These are phyloP conservation scores for Procapra przewalskii DNA, from an alignment of 2,113 vertebrate genomes.

Conservation along the genomic window DNA sequence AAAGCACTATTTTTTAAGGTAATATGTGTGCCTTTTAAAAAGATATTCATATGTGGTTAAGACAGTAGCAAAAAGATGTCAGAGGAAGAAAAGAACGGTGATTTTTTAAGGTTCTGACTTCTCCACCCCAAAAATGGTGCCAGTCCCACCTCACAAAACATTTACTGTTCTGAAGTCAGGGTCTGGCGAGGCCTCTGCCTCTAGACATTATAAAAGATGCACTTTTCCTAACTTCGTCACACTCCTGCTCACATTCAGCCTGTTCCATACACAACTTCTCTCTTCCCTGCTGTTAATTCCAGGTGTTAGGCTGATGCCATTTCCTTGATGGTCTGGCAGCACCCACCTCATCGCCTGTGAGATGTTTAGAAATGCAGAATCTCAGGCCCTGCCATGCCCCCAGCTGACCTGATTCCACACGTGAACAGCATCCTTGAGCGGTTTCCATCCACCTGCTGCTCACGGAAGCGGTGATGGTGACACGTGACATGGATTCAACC, in stretches of 20 bases:
- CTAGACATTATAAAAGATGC: neutral
- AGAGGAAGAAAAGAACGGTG: neutral
- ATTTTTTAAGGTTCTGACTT: neutral
- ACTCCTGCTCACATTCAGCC: neutral
- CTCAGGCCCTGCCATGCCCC: accelerated
- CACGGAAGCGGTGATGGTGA: accelerated
- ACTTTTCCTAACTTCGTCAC: neutral
- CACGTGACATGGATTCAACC: accelerated
- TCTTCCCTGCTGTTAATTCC: neutral
- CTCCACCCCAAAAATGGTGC: neutral
- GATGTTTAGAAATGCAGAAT: neutral
- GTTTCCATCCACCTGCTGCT: neutral
- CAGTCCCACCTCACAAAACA: neutral
- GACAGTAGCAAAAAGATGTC: neutral
- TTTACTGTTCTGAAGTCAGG: neutral
- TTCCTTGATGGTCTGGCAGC: neutral
- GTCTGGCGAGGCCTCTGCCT: neutral
- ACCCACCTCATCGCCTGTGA: accelerated
- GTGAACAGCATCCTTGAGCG: neutral
- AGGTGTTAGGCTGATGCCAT: accelerated
- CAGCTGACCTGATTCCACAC: neutral
- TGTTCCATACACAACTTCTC: accelerated
- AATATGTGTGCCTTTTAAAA: neutral
- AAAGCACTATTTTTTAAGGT: neutral
- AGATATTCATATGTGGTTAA: neutral